Evolutionary conservation across 2,888 invertebrate genomes (phyloP).

Genomic region (Coleophora deauratella): DNA sequence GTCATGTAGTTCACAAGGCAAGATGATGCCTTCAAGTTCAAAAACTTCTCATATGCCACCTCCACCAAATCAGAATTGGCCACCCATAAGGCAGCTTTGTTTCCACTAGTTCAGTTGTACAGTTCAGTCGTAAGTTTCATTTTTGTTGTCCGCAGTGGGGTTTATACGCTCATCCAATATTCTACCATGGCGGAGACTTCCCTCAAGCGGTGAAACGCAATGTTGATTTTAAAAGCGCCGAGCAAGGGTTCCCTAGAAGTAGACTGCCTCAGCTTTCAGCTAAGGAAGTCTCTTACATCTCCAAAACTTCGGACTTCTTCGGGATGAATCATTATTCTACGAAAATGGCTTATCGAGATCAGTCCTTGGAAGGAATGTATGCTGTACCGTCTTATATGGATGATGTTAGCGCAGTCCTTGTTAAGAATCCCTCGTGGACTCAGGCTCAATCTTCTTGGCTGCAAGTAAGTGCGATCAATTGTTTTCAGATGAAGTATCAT

Average conservation of each 20-base stretch:
- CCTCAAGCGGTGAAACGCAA: constrained; percentile 73
- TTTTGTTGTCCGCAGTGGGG: constrained; percentile 56
- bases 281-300: constrained; percentile 73
- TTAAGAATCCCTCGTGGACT: constrained; percentile 41
- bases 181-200: constrained; percentile 74
- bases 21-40: no score
- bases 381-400: constrained; percentile 48
- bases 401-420: constrained; percentile 40
- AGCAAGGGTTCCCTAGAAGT: constrained; percentile 70
- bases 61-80: no score
- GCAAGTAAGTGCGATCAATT: constrained; percentile 26
- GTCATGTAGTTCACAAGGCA: no score
- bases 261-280: constrained; percentile 72
- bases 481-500: no score
- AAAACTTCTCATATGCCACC: no score
- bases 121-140: no score
- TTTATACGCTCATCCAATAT: constrained; percentile 58
- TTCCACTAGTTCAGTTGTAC: no score
- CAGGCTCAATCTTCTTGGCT: constrained; percentile 40
- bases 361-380: constrained; percentile 47
- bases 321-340: constrained; percentile 79
- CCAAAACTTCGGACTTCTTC: constrained; percentile 78
- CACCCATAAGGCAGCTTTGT: no score
- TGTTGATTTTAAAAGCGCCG: constrained; percentile 68
- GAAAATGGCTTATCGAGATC: constrained; percentile 47